Evolutionary conservation across 1,140 invertebrate species (phyloP), one percentile per base, ranked within the genome.

Genomic region (Helicoverpa armigera): DNA sequence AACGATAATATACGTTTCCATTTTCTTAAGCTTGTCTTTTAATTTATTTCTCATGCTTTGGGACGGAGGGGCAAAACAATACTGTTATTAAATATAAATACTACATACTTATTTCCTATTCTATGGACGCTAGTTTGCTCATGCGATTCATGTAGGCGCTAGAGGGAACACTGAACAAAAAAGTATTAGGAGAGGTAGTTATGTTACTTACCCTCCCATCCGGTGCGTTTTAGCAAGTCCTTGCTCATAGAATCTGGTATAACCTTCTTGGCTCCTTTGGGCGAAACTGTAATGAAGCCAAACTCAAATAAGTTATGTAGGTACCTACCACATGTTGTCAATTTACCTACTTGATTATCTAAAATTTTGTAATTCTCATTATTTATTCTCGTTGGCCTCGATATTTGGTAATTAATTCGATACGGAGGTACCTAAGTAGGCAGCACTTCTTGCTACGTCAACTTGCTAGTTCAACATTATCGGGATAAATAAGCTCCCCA

Each of bases 141-240:
- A 9, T 43, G 7, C 35, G 9, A 43, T 43, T 61, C 10, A 35
- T 14, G 31, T 35, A 35, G 29, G 61, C 29, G 31, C 2, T 35
- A 7, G 14, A 7, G 7, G 7, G 35, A 43, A 43, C 35, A 43
- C 35, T 9, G 9, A 43, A 43, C 5, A 43, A 9, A 43, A 43
- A 43, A 43, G 9, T 43, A 9, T 0, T 13, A 43, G 13, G 7
- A 43, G 13, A 43, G 12, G 35, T n/a, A 35, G 13, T 35, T 63
- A 63, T n/a, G 12, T 67, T 18, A 65, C 56, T 56, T 65, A 78
- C 56, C 73, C 50, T 72, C 58, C 81, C 48, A 69, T 56, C 58
- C 60, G 2, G n/a, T 3, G 18, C 18, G 31, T 4, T 58, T 18
- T 14, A 23, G n/a, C 1, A 73, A 2, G 54, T 35, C 54, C 31